Conservation (phyloP, 2,113 vertebrate species). For the Hassar affinis region DNA sequence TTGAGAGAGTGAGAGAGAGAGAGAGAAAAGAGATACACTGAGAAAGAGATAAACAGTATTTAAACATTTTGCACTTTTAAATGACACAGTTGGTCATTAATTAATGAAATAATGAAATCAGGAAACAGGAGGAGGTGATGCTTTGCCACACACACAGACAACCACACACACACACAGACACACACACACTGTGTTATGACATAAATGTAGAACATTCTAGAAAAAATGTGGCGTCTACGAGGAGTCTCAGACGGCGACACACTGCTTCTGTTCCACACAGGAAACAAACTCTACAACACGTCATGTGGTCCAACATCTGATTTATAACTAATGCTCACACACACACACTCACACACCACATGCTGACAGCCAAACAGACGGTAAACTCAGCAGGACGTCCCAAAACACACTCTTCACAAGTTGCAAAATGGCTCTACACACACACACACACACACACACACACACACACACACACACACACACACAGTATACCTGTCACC, state of each 20-base stretch:
- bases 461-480: conserved; percentile 22
- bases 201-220: neutral
- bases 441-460: conserved; percentile 32
- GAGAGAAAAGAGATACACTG: neutral
- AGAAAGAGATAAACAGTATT: neutral
- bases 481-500: conserved; percentile 11
- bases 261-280: conserved; percentile 39
- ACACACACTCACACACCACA: conserved; percentile 31
- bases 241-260: conserved; percentile 39
- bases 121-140: conserved; percentile 2
- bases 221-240: neutral
- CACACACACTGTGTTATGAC: conserved; percentile 20
- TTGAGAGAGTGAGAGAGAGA: too few relatives aligned
- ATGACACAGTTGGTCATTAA: conserved; percentile 7
- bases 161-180: conserved; percentile 16
- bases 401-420: conserved; percentile 35
- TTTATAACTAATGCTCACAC: conserved; percentile 49
- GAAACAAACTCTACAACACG: conserved; percentile 48
- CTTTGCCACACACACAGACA: neutral
- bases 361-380: conserved; percentile 50
- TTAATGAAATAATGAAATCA: conserved; percentile 15
- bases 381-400: conserved; percentile 45
- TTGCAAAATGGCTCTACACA: conserved; percentile 31
- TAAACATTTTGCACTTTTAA: neutral
- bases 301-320: conserved; percentile 52